phyloP scores from a whole-genome alignment of 2,888 invertebrate species.

The Aradus depressus region DNA sequence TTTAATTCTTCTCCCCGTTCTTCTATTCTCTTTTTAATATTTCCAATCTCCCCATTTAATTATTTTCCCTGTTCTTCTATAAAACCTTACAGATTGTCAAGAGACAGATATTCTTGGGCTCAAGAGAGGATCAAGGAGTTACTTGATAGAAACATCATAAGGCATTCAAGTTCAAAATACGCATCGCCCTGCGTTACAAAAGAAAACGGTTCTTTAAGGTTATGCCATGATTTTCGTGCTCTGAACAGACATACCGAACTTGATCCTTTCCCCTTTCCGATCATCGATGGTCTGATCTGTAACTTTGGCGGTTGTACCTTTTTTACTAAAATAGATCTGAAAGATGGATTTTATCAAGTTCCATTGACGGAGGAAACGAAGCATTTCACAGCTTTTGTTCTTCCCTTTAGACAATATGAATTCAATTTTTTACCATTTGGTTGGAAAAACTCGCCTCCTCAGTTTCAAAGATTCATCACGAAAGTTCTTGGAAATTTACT shows the following conservation, averaged over 20 bases:
- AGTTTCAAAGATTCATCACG: conserved; percentile 7
- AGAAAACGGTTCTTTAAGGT: conserved; percentile 1
- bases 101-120: not conserved
- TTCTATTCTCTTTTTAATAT: too few species aligned
- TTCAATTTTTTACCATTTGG: too few species aligned
- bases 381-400: not conserved
- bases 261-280: conserved; percentile 13
- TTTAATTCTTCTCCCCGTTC: too few species aligned
- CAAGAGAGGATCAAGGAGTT: too few species aligned
- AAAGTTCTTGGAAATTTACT: not conserved
- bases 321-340: too few species aligned
- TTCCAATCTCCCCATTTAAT: too few species aligned
- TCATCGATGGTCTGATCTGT: conserved; percentile 10
- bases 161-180: too few species aligned
- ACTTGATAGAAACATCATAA: not conserved
- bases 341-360: too few species aligned
- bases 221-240: conserved; percentile 12
- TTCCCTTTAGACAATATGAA: too few species aligned
- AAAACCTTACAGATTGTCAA: conserved; percentile 9
- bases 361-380: conserved; percentile 5
- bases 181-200: conserved; percentile 7
- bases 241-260: conserved; percentile 3
- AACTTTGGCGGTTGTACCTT: conserved; percentile 4
- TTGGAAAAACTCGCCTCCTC: too few species aligned
- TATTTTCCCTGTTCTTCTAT: too few species aligned